Evolutionary conservation across 1,140 invertebrate species (phyloP).

Genomic region (Drosophila novamexicana): DNA sequence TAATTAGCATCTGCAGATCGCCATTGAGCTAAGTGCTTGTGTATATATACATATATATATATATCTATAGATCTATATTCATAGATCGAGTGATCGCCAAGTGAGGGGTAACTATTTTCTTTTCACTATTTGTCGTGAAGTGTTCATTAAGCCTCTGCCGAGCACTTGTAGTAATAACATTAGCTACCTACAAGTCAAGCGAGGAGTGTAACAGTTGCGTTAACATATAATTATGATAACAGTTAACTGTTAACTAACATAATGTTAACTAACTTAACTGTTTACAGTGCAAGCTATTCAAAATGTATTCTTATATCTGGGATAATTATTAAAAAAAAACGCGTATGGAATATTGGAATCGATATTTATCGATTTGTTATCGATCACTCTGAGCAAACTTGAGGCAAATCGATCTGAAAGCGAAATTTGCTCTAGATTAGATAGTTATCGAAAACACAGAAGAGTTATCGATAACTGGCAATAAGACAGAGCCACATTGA

Average conservation of each 20-base stretch:
- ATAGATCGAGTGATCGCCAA: slow-evolving; percentile 12
- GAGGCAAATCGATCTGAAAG: background rate
- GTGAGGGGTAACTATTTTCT: background rate
- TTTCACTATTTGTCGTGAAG: background rate
- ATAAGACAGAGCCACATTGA: too few species aligned
- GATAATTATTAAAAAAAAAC: background rate
- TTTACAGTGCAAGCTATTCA: too few species aligned
- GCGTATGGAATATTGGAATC: background rate
- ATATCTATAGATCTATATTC: slow-evolving; percentile 4
- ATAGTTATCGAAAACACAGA: too few species aligned
- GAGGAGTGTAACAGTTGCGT: background rate
- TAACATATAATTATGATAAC: background rate
- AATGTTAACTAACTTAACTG: background rate
- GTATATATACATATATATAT: slow-evolving; percentile 5
- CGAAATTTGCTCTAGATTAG: too few species aligned
- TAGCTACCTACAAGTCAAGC: background rate
- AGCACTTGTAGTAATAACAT: background rate
- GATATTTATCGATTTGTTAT: background rate
- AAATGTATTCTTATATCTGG: too few species aligned
- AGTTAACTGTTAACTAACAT: background rate
- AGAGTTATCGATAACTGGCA: too few species aligned
- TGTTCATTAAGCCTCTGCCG: background rate
- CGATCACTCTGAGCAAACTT: background rate
- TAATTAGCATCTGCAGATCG: slow-evolving; percentile 37
- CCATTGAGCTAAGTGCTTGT: slow-evolving; percentile 18